A percentile compares a stretch with the other conserved stretches of the same genome.
These are phyloP conservation scores for Cephalotes varians DNA, from an alignment of 2,888 invertebrate genomes.

Conservation along the genomic window DNA sequence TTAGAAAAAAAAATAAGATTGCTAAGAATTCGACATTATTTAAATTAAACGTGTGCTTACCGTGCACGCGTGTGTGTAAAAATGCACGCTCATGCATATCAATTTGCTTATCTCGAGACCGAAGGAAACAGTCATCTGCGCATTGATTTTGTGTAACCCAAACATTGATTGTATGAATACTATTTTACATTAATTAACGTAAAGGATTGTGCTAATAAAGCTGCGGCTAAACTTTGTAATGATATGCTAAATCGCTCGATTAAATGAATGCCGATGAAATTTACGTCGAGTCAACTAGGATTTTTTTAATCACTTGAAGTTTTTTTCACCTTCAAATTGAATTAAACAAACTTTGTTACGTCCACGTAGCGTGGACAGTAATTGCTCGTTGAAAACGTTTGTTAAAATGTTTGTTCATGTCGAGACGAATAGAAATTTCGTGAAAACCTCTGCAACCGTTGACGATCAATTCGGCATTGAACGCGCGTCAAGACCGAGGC, in stretches of 20 bases:
- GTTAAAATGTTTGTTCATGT: neutral
- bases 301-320: neutral
- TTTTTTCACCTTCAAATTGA: neutral
- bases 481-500: conserved; percentile 26
- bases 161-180: conserved; percentile 39
- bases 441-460: neutral
- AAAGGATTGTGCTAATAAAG: neutral
- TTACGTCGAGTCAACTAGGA: neutral
- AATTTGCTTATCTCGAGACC: conserved; percentile 28
- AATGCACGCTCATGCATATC: conserved; percentile 37
- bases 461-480: conserved; percentile 53
- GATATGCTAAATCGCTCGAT: neutral
- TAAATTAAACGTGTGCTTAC: conserved; percentile 29
- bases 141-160: conserved; percentile 48
- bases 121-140: conserved; percentile 31
- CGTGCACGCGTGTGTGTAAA: conserved; percentile 21
- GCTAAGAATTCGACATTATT: neutral
- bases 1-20: neutral
- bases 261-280: neutral
- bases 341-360: neutral
- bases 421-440: conserved; percentile 1
- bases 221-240: neutral
- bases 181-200: conserved; percentile 47
- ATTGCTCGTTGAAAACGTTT: neutral
- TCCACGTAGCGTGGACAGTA: neutral